These are phyloP conservation scores for Laticauda laticaudata DNA, from an alignment of 2,113 vertebrate genomes.

Conservation along the genomic window DNA sequence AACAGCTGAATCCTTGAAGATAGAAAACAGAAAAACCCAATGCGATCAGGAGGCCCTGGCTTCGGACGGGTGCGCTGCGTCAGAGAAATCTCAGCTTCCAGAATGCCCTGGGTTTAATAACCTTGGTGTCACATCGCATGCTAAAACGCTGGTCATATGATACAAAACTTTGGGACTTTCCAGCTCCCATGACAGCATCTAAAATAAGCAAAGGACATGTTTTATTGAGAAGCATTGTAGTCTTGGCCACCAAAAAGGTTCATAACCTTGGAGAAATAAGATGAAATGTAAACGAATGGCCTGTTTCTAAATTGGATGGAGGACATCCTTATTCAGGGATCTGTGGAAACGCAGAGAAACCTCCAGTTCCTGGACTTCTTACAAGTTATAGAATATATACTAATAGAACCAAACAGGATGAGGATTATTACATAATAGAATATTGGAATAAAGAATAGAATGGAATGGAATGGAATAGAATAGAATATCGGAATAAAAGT, in stretches of 20 bases:
- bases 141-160: constrained; percentile 61
- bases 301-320: constrained; percentile 52
- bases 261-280: constrained; percentile 62
- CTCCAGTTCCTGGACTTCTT: constrained; percentile 27
- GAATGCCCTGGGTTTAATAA: constrained; percentile 63
- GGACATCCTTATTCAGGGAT: constrained; percentile 49
- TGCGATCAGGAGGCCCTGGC: constrained; percentile 37
- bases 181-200: constrained; percentile 53
- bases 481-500: no score
- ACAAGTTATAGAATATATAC: no score
- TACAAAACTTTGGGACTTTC: constrained; percentile 55
- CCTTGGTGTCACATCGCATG: constrained; percentile 53
- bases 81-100: constrained; percentile 75
- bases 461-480: no score
- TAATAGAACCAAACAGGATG: no score
- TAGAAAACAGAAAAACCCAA: constrained; percentile 33
- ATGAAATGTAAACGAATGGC: constrained; percentile 56
- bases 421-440: no score
- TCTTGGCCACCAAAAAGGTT: constrained; percentile 11
- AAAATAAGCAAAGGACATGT: constrained; percentile 63
- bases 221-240: constrained; percentile 69
- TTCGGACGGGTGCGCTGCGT: constrained; percentile 54
- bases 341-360: constrained; percentile 45
- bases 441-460: no score
- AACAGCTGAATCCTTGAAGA: constrained; percentile 51